Conservation (phyloP, 2,888 invertebrate species). For the Andrena praecox region DNA sequence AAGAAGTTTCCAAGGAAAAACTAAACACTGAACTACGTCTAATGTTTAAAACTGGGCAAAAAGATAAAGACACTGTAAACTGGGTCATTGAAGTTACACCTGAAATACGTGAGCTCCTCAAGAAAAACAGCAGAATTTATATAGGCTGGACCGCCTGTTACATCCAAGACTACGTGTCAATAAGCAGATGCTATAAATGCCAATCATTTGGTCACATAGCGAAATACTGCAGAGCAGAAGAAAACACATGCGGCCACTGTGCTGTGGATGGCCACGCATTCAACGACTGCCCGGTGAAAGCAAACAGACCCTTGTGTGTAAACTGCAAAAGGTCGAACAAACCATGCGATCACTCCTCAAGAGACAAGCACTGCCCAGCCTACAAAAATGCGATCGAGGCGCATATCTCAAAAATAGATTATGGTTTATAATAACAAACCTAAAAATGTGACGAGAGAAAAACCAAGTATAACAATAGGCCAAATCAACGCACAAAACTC, state of each 20-base stretch:
- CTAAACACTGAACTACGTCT: too few species aligned
- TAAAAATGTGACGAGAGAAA: fast-evolving
- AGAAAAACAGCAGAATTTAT: too few species aligned
- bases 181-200: constrained; percentile 23
- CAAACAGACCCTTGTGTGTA: neutral
- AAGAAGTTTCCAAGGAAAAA: too few species aligned
- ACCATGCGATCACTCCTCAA: neutral
- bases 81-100: too few species aligned
- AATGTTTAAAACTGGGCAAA: too few species aligned
- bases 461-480: neutral
- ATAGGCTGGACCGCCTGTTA: neutral
- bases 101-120: too few species aligned
- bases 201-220: constrained; percentile 19
- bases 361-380: neutral
- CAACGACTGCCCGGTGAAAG: neutral
- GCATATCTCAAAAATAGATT: neutral
- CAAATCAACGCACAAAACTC: neutral
- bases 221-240: constrained; percentile 17
- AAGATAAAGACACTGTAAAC: too few species aligned
- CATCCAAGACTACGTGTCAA: constrained; percentile 12
- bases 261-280: neutral
- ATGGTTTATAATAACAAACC: neutral
- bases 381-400: neutral
- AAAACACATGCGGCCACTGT: constrained; percentile 14
- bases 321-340: constrained; percentile 11